Evolutionary conservation across 2,113 vertebrate species (phyloP).

Genomic region (Chitala chitala): DNA sequence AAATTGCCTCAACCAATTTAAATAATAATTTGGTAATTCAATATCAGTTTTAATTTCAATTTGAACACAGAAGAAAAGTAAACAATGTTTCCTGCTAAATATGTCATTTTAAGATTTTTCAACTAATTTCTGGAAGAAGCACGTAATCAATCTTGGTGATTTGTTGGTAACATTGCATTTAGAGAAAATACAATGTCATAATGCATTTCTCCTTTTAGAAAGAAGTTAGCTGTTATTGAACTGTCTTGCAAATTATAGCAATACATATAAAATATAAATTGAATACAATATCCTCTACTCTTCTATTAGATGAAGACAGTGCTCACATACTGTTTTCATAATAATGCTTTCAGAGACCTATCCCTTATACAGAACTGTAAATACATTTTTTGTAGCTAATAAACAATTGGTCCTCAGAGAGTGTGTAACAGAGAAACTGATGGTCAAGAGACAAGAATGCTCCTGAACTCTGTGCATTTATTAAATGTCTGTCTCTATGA

Average conservation of each 20-base stretch:
- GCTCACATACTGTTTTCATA: not conserved
- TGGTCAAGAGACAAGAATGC: not conserved
- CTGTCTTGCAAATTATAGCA: too few relatives aligned
- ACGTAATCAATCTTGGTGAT: not conserved
- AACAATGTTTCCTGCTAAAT: not conserved
- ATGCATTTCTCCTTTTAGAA: not conserved
- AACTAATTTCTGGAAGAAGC: not conserved
- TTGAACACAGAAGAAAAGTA: not conserved
- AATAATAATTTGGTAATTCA: not conserved
- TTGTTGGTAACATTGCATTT: not conserved
- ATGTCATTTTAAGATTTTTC: not conserved
- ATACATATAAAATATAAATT: too few relatives aligned
- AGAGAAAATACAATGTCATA: not conserved
- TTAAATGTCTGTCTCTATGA: not conserved
- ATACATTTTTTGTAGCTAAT: conserved; percentile 1
- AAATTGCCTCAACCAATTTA: not conserved
- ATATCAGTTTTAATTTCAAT: not conserved
- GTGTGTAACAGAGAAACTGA: not conserved
- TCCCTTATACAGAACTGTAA: conserved; percentile 6
- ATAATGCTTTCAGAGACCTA: not conserved
- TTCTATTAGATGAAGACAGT: not conserved
- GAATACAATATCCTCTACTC: not conserved
- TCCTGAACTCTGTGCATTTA: too few relatives aligned
- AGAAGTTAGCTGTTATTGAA: not conserved
- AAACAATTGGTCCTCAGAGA: not conserved